Evolutionary conservation across 2,113 vertebrate species (phyloP).

Genomic region (Rattus rattus): DNA sequence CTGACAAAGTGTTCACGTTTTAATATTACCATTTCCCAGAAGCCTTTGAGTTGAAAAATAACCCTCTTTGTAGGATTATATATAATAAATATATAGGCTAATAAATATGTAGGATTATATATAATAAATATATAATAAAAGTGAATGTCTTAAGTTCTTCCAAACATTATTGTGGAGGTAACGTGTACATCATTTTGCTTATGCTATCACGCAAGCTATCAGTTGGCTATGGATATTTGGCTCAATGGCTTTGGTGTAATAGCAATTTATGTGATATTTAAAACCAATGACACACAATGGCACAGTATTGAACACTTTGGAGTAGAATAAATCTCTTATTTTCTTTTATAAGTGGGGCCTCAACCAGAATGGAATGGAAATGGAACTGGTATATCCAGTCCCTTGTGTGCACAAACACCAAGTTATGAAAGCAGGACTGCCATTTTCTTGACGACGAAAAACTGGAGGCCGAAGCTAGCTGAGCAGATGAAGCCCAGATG

Average conservation of each 20-base stretch:
- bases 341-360: not conserved
- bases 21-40: constrained; percentile 8
- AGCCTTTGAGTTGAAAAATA: constrained; percentile 25
- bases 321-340: not conserved
- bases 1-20: not conserved
- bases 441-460: not conserved
- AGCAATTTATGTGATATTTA: not conserved
- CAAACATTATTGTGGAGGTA: not conserved
- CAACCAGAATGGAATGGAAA: not conserved
- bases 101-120: constrained; percentile 3
- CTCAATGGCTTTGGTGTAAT: not conserved
- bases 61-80: constrained; percentile 5
- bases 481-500: not conserved
- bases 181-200: not conserved
- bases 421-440: not conserved
- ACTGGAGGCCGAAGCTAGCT: not conserved
- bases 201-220: not conserved
- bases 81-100: not conserved
- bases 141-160: not conserved
- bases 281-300: not conserved
- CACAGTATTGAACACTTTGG: not conserved
- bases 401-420: not conserved
- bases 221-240: not conserved
- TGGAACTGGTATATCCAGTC: not conserved
- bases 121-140: not conserved